Percentiles rank a stretch among this genome's conserved stretches.
Conservation (phyloP, 2,888 invertebrate species). For the Gasteruption jaculator region DNA sequence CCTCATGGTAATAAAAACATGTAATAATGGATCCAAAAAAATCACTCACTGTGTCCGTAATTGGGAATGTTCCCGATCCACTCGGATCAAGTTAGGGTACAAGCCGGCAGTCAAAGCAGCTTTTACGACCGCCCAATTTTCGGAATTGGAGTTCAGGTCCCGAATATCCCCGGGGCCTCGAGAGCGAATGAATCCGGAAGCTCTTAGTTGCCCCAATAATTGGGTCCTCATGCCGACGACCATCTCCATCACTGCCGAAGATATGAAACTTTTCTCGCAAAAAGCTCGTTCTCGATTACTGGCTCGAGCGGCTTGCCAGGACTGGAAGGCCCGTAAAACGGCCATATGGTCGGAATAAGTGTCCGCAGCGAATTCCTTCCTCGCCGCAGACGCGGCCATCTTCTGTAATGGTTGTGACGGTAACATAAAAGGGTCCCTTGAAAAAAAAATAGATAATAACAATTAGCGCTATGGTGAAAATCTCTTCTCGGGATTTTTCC, state of each 20-base stretch:
- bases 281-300: conserved; percentile 65
- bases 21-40: neutral
- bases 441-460: conserved; percentile 22
- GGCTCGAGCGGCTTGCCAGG: conserved; percentile 60
- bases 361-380: conserved; percentile 69
- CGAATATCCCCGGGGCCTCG: conserved; percentile 64
- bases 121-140: conserved; percentile 88
- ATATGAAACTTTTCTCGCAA: conserved; percentile 73
- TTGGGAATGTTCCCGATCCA: conserved; percentile 61
- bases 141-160: conserved; percentile 78
- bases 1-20: conserved; percentile 5
- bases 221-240: conserved; percentile 81
- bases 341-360: conserved; percentile 89
- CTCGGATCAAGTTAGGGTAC: conserved; percentile 82
- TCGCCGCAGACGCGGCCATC: conserved; percentile 58
- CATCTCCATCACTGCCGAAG: conserved; percentile 83
- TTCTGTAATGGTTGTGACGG: conserved; percentile 68
- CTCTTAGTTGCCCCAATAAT: conserved; percentile 74
- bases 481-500: too few species aligned
- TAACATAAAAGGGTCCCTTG: conserved; percentile 72
- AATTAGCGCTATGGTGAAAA: too few species aligned
- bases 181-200: conserved; percentile 67
- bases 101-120: conserved; percentile 83
- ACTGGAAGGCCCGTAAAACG: conserved; percentile 74
- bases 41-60: conserved; percentile 62